These are phyloP conservation scores for Arrhopalites spinosus DNA, from an alignment of 2,888 invertebrate species.

Conservation along the genomic window DNA sequence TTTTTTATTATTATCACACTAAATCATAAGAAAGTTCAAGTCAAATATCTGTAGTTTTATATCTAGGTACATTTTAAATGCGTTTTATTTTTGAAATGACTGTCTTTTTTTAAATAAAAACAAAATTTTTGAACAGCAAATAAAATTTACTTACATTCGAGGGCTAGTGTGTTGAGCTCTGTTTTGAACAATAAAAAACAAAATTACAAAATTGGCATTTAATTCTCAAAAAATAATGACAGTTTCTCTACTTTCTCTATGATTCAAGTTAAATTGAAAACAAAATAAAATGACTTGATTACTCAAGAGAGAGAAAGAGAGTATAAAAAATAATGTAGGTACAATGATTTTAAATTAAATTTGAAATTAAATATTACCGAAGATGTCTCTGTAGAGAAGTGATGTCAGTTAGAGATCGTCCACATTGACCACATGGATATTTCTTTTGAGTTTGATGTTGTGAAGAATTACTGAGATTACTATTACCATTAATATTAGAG, in stretches of 20 bases:
- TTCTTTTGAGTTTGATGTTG: conserved; percentile 42
- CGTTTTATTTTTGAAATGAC: too few relatives aligned
- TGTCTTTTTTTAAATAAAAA: too few relatives aligned
- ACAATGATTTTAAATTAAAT: not conserved
- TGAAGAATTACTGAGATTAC: not conserved
- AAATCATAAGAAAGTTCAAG: too few relatives aligned
- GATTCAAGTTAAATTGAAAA: not conserved
- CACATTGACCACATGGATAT: conserved; percentile 55
- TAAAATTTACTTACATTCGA: too few relatives aligned
- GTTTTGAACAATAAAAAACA: conserved; percentile 43
- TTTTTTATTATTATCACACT: too few relatives aligned
- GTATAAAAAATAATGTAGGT: not conserved
- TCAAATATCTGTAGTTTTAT: too few relatives aligned
- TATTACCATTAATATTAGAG: conserved; percentile 3
- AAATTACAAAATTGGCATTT: not conserved
- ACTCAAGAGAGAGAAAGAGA: too few relatives aligned
- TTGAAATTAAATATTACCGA: too few relatives aligned
- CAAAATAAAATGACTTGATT: not conserved
- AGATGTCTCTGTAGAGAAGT: conserved; percentile 55
- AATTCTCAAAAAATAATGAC: not conserved
- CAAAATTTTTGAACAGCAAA: too few relatives aligned
- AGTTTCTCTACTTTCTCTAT: not conserved
- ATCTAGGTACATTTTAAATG: too few relatives aligned
- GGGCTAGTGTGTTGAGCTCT: conserved; percentile 94
- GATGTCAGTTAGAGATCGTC: conserved; percentile 53